Percentiles rank a stretch among this genome's conserved stretches.
Conservation (phyloP, 1,140 invertebrate species). For the Phocides pigmalion region DNA sequence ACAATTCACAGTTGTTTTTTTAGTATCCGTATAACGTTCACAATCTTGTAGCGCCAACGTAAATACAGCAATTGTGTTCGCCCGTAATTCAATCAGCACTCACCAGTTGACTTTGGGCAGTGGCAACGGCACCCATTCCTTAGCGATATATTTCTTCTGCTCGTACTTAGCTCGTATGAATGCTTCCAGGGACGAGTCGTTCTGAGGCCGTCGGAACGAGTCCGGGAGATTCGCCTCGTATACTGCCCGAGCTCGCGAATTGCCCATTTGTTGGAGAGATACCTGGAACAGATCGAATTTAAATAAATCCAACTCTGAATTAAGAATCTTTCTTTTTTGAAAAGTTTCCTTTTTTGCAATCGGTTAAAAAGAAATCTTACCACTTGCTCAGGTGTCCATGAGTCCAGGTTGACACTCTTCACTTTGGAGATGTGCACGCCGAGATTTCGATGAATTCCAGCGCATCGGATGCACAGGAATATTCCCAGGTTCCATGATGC, state of each 20-base stretch:
- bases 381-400: slow-evolving; percentile 99
- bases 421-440: slow-evolving; percentile 99
- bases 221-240: slow-evolving; percentile 99
- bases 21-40: no score
- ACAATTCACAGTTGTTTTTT: no score
- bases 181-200: slow-evolving; percentile 95
- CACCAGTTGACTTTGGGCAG: slow-evolving; percentile 91
- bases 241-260: slow-evolving; percentile 97
- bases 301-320: no score
- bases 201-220: slow-evolving; percentile 96
- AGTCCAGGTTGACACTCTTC: slow-evolving; percentile 98
- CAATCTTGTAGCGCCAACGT: no score
- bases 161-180: slow-evolving; percentile 99
- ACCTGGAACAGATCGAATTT: slow-evolving; percentile 83
- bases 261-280: slow-evolving; percentile 98
- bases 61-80: no score
- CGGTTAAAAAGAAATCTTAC: slow-evolving; percentile 79
- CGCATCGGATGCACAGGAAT: slow-evolving; percentile 98
- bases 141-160: slow-evolving; percentile 98
- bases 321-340: no score
- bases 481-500: slow-evolving; percentile 99
- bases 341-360: no score
- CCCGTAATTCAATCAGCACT: no score
- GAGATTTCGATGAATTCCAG: slow-evolving; percentile 98
- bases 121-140: slow-evolving; percentile 96